Evolutionary conservation across 1,140 invertebrate species (phyloP).

Genomic region (Neodiprion virginianus): DNA sequence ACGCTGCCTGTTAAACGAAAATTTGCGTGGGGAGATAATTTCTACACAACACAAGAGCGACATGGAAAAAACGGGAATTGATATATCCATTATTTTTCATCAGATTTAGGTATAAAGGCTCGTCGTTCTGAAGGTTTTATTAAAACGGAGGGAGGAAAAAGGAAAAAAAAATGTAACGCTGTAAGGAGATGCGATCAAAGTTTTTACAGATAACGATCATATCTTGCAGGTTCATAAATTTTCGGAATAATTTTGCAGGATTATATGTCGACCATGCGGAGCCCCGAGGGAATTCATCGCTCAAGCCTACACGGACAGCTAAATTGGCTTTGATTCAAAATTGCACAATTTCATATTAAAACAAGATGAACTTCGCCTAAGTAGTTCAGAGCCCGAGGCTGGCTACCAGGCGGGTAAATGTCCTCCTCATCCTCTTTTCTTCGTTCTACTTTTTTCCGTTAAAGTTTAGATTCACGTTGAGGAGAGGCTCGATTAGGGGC

Average conservation of each 20-base stretch:
- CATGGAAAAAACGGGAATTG: not conserved
- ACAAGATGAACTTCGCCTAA: slow-evolving; percentile 9
- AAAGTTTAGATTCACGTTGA: too few species aligned
- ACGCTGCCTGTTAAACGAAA: not conserved
- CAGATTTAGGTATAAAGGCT: too few species aligned
- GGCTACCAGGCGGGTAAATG: too few species aligned
- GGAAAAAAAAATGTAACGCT: slow-evolving; percentile 10
- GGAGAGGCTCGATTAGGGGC: too few species aligned
- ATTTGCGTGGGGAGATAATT: slow-evolving; percentile 1
- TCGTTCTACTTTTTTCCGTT: too few species aligned
- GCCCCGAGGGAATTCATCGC: slow-evolving; percentile 17
- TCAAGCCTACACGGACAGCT: slow-evolving; percentile 10
- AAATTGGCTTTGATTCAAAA: slow-evolving; percentile 14
- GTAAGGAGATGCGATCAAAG: slow-evolving; percentile 14
- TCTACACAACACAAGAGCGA: not conserved
- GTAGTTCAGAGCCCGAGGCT: not conserved
- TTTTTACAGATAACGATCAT: slow-evolving; percentile 47
- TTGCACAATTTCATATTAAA: slow-evolving; percentile 19
- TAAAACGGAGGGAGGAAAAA: not conserved
- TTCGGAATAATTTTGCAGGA: not conserved
- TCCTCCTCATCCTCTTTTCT: too few species aligned
- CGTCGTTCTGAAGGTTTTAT: too few species aligned
- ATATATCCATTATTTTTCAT: too few species aligned
- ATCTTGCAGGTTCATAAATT: slow-evolving; percentile 43
- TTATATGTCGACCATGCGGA: not conserved